phyloP scores from a whole-genome alignment of 2,113 vertebrate species.

The Oceanodroma tethys region DNA sequence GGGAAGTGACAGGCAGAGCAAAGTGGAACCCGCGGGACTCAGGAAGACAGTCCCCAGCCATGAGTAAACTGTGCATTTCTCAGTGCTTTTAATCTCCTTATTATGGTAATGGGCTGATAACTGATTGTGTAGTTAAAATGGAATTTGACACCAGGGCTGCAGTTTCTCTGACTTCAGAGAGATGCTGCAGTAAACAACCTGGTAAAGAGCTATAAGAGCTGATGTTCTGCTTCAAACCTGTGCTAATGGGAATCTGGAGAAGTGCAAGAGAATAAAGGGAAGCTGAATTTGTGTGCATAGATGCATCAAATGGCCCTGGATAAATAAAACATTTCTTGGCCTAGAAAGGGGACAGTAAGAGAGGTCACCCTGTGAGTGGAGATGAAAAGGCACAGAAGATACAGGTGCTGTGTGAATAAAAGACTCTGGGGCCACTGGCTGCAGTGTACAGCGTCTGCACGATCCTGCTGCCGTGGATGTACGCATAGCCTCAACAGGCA shows the following conservation, averaged over 20 bases:
- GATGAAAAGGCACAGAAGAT: not conserved
- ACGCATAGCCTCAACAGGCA: fast-evolving
- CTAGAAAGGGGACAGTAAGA: not conserved
- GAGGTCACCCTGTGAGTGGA: not conserved
- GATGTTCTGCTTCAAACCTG: slow-evolving; percentile 33
- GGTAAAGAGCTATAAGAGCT: slow-evolving; percentile 29
- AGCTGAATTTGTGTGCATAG: not conserved
- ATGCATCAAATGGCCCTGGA: not conserved
- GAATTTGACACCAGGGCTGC: slow-evolving; percentile 52
- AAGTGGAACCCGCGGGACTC: not conserved
- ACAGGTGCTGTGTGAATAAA: not conserved
- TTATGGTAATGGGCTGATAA: slow-evolving; percentile 59
- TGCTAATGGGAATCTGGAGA: slow-evolving; percentile 29
- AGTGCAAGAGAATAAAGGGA: not conserved
- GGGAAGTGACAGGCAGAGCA: not conserved
- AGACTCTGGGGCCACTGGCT: not conserved
- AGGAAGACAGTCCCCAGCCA: not conserved
- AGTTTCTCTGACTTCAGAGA: slow-evolving; percentile 45
- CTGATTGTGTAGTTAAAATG: slow-evolving; percentile 58
- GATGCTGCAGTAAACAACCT: slow-evolving; percentile 47
- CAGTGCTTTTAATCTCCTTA: slow-evolving; percentile 42
- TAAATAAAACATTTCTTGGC: slow-evolving; percentile 5
- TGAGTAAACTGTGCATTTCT: not conserved
- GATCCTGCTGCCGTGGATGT: not conserved
- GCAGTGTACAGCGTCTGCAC: not conserved